Percentiles rank a stretch among this genome's conserved stretches.
phyloP scores from a whole-genome alignment of 2,113 vertebrate species.

The Aphyosemion australe region DNA sequence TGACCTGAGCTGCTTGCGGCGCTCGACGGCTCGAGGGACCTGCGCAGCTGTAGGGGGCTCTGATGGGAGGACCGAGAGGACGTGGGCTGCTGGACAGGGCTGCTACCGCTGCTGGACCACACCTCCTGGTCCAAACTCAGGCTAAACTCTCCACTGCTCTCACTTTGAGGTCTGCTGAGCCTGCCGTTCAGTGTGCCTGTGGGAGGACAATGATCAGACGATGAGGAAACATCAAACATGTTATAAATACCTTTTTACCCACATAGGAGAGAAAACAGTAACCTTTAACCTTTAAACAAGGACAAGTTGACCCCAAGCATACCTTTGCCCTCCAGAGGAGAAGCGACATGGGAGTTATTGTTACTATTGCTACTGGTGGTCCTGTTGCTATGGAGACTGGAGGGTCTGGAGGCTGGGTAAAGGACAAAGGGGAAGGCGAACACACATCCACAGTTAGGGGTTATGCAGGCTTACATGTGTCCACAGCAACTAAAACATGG shows the following conservation, averaged over 20 bases:
- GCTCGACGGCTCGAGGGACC: conserved; percentile 67
- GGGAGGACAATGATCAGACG: background rate
- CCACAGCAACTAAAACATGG: conserved; percentile 26
- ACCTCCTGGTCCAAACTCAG: conserved; percentile 88
- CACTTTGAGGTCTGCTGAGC: conserved; percentile 91
- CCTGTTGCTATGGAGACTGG: conserved; percentile 97
- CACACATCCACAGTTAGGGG: conserved; percentile 43
- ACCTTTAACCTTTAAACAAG: conserved; percentile 1
- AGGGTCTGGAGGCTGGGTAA: conserved; percentile 90
- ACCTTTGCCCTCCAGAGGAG: conserved; percentile 94
- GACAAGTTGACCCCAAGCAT: conserved; percentile 64
- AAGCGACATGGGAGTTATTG: conserved; percentile 87
- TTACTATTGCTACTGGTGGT: conserved; percentile 96
- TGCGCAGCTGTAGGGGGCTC: conserved; percentile 85
- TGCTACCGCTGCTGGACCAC: conserved; percentile 95
- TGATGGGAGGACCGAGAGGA: conserved; percentile 83
- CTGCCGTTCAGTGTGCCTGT: conserved; percentile 85
- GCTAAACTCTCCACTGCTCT: conserved; percentile 96
- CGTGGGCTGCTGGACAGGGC: conserved; percentile 85
- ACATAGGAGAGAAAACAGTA: background rate
- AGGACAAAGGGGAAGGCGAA: conserved; percentile 50
- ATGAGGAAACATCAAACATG: no score
- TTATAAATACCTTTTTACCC: no score
- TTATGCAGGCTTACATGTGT: conserved; percentile 18
- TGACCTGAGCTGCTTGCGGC: background rate